These are phyloP conservation scores for Dicyrtomina minuta DNA, from an alignment of 2,888 invertebrate genomes.

Conservation along the genomic window DNA sequence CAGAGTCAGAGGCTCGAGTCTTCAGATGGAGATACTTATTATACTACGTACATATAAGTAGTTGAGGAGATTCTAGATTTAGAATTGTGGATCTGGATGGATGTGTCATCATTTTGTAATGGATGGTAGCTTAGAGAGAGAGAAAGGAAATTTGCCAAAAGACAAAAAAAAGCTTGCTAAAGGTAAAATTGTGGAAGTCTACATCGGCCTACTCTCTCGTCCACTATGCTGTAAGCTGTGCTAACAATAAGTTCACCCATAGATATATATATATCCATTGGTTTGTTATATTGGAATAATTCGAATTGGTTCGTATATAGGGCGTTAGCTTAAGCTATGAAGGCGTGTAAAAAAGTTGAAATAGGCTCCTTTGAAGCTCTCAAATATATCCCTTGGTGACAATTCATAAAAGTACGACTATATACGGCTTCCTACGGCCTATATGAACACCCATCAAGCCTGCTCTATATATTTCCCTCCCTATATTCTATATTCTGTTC, in stretches of 20 bases:
- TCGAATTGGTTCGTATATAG: no score
- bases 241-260: no score
- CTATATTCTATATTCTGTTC: no score
- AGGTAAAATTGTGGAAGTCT: neutral
- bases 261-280: no score
- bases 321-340: no score
- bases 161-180: conserved; percentile 1
- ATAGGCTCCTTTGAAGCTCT: conserved; percentile 6
- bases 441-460: no score
- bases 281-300: no score
- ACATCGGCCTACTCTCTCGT: neutral
- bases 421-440: neutral
- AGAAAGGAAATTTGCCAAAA: neutral
- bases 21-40: no score
- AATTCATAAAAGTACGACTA: neutral
- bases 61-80: neutral
- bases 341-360: neutral
- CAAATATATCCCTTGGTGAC: conserved; percentile 17
- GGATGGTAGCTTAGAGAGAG: conserved; percentile 4
- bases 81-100: neutral
- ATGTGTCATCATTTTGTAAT: conserved; percentile 25
- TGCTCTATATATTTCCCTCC: no score
- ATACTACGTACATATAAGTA: no score
- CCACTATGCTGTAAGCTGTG: conserved; percentile 3
- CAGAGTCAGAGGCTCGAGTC: no score